These are phyloP conservation scores for Cerastis leucographa DNA, from an alignment of 2,888 invertebrate genomes.

Conservation along the genomic window DNA sequence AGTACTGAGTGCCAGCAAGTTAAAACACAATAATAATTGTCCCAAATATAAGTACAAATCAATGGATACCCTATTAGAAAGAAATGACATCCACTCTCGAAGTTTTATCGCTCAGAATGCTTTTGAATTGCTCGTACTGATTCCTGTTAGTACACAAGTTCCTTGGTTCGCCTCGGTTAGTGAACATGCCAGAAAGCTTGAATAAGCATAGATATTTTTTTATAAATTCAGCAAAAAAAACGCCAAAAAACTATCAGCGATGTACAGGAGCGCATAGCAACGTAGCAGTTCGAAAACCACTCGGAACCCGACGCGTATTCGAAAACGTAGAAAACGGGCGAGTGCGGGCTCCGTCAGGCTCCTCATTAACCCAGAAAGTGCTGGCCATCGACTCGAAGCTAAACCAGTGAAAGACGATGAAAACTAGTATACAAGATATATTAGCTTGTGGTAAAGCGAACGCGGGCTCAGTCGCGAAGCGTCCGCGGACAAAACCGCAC, in stretches of 20 bases:
- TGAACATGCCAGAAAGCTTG: not conserved
- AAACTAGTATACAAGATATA: constrained; percentile 89
- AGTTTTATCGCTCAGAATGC: no score
- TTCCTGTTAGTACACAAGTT: no score
- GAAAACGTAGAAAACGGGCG: constrained; percentile 88
- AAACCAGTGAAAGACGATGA: constrained; percentile 89
- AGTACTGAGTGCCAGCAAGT: no score
- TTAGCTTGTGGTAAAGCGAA: constrained; percentile 76
- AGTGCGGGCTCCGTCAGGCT: constrained; percentile 79
- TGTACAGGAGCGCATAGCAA: constrained; percentile 82
- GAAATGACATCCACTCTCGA: no score
- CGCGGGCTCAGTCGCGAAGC: constrained; percentile 77
- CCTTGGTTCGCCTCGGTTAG: no score
- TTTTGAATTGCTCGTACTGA: no score
- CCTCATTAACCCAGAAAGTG: constrained; percentile 90
- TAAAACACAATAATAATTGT: no score
- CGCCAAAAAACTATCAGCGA: constrained; percentile 14
- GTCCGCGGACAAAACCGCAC: constrained; percentile 74
- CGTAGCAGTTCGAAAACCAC: constrained; percentile 74
- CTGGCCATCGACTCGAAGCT: constrained; percentile 76
- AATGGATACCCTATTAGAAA: no score
- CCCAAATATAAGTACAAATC: no score
- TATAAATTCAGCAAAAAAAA: not conserved
- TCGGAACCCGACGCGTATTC: constrained; percentile 81
- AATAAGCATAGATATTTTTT: not conserved